Evolutionary conservation across 2,888 invertebrate species (phyloP).

Genomic region (Apotomis capreana): DNA sequence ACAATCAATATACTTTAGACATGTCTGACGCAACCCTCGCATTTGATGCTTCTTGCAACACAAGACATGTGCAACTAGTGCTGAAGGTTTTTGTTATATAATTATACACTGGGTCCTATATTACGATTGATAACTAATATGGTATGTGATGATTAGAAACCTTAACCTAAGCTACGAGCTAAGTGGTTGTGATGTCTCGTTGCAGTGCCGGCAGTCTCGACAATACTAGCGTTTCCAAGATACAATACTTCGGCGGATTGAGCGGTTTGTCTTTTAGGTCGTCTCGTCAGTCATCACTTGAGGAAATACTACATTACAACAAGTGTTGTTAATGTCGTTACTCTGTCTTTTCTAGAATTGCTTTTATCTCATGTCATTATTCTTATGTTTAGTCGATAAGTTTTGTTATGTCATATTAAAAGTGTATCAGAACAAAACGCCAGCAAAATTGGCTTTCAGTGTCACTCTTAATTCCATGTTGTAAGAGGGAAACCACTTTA

Average conservation of each 20-base stretch:
- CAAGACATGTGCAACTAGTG: no score
- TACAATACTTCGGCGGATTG: neutral
- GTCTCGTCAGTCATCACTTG: neutral
- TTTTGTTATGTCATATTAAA: neutral
- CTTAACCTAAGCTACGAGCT: constrained; percentile 10
- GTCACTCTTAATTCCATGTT: no score
- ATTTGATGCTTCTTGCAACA: no score
- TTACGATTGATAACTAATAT: neutral
- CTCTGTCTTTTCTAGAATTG: neutral
- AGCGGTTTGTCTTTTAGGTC: neutral
- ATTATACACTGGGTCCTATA: constrained; percentile 10
- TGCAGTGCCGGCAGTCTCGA: constrained; percentile 4
- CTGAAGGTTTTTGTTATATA: neutral
- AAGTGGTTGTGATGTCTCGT: constrained; percentile 17
- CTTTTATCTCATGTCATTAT: neutral
- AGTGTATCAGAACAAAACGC: no score
- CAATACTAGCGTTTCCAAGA: neutral
- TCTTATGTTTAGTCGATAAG: neutral
- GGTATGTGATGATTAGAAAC: neutral
- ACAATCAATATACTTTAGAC: no score
- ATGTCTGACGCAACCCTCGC: no score
- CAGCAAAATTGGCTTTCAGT: no score
- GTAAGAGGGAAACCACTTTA: no score
- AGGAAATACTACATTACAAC: neutral
- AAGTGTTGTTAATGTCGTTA: neutral